Evolutionary conservation across 2,113 vertebrate species (phyloP).

Genomic region (Hemichromis elongatus): DNA sequence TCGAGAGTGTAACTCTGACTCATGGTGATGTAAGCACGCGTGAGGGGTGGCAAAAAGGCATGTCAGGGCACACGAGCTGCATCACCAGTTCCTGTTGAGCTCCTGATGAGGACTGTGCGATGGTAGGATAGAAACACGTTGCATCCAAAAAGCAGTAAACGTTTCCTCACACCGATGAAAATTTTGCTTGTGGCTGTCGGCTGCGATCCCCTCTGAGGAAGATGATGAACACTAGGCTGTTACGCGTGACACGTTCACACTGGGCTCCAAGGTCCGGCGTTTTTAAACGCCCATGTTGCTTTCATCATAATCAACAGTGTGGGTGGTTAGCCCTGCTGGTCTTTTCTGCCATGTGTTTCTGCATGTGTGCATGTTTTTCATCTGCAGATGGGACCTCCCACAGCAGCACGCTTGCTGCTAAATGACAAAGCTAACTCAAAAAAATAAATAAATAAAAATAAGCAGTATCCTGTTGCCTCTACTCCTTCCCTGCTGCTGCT

Average conservation of each 20-base stretch:
- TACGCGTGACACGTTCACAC: fast-evolving
- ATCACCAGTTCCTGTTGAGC: neutral
- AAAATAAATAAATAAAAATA: neutral
- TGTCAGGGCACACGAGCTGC: neutral
- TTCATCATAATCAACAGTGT: constrained; percentile 3
- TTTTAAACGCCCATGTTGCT: neutral
- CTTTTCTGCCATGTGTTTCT: neutral
- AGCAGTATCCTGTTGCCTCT: constrained; percentile 10
- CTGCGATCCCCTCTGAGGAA: neutral
- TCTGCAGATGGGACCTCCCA: constrained; percentile 37
- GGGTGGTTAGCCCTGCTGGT: constrained; percentile 16
- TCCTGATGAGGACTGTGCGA: neutral
- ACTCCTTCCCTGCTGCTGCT: constrained; percentile 2
- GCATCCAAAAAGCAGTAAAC: neutral
- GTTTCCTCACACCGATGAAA: neutral
- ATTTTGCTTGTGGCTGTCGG: neutral
- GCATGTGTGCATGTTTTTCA: neutral
- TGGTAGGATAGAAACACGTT: neutral
- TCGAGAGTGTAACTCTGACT: constrained; percentile 6
- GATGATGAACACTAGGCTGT: neutral
- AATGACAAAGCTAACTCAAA: constrained; percentile 36
- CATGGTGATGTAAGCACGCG: neutral
- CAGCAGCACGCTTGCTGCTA: neutral
- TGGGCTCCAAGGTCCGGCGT: neutral
- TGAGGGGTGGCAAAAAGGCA: constrained; percentile 18